phyloP scores from a whole-genome alignment of 2,797 vertebrate genomes.

The Anableps anableps region DNA sequence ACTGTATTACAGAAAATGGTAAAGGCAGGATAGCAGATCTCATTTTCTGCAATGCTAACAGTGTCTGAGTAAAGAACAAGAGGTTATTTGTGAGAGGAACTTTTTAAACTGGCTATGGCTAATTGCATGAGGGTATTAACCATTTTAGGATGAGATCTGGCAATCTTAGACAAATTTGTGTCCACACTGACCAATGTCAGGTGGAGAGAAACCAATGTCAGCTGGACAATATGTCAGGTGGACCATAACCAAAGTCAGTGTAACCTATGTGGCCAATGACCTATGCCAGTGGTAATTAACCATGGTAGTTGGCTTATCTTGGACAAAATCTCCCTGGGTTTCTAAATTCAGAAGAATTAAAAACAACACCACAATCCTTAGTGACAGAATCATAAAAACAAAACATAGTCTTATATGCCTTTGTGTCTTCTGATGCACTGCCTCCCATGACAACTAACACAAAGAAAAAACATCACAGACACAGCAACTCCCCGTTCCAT shows the following conservation, averaged over 20 bases:
- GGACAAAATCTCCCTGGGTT: neutral
- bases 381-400: neutral
- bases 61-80: neutral
- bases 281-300: neutral
- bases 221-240: neutral
- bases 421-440: conserved; percentile 2
- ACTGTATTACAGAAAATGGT: neutral
- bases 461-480: conserved; percentile 12
- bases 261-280: neutral
- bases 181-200: neutral
- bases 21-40: neutral
- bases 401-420: conserved; percentile 7
- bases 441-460: conserved; percentile 16
- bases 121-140: neutral
- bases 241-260: neutral
- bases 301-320: neutral
- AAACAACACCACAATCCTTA: neutral
- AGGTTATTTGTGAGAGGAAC: neutral
- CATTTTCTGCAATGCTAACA: neutral
- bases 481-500: conserved; percentile 40
- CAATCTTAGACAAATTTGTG: neutral
- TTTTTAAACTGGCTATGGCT: neutral
- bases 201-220: neutral
- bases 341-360: neutral
- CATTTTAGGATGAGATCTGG: neutral